Base-by-base conservation (phyloP, 2,888 invertebrate genomes). In the Thymelicus sylvestris region DNA sequence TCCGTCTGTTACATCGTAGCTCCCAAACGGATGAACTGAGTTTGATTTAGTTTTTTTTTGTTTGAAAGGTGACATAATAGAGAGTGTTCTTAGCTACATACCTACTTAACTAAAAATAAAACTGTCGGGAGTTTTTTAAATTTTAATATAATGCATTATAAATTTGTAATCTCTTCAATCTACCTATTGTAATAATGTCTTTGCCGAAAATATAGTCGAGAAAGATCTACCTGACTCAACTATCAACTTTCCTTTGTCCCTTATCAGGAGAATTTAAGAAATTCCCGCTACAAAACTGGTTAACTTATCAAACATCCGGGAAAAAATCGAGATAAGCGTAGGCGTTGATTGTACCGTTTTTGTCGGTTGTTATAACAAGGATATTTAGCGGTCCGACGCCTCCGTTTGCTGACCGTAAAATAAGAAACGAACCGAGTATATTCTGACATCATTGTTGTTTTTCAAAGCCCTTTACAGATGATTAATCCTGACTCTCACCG, bases 251-350 rank as follows among this genome's bases (percentile, higher is more conserved):
- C 31, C 3, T 31, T 31, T 44, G 44, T 65, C 15, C 72, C 65
- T 75, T 78, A 77, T 74, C 76, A 63, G 24, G 67, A 65, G 71
- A 72, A 73, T 73, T 70, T 71, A 48, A 69, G 67, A 73, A 69
- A 78, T 74, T 76, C 78, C 78, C 73, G 73, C 74, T 77, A 52
- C 66, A 59, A 59, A 75, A 78, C 77, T 71, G 72, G 77, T 78
- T 75, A 57, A 47, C 47, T 76, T 80, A 76, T 80, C 77, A 73
- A 7, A 67, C 73, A 76, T 76, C 77, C 75, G 75, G 78, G 74
- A 74, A 55, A 71, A 70, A 66, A 66, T 66, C 41, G 41, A 62
- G 74, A 74, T 73, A 74, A 74, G 57, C 59, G 60, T 65, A 64
- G 57, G n/a, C 52, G 60, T 41, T 10, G 38, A 47, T 57, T 38